Base-by-base conservation (phyloP, 1,140 invertebrate species). In the Hycleus cichorii region DNA sequence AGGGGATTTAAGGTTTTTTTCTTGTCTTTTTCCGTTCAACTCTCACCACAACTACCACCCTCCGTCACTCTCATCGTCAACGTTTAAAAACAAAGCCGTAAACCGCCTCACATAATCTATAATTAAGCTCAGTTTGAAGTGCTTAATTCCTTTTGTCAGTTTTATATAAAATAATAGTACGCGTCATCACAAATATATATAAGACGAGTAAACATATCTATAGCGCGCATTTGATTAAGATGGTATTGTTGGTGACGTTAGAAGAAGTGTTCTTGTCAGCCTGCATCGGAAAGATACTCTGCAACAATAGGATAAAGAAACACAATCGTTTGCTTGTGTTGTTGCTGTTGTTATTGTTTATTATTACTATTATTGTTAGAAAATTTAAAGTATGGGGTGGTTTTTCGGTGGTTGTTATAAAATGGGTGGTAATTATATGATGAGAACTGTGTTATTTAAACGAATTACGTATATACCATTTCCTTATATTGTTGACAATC, bases 201-300 rank as follows among this genome's bases (percentile, higher is more conserved):
- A 62, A 67, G 55, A 64, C 58, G 56, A 59, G 60, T 62, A 68
- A 70, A 70, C 66, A 70, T 70, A 70, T 68, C 66, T 67, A 39
- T 49, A 58, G 57, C 55, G 59, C 66, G 63, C 59, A 66, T 64
- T 66, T 68, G 68, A 70, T 70, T 67, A 68, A 70, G 66, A 59
- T 58, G 61, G 59, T 57, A 70, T 70, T 70, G 68, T 70, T 49
- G 59, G 50, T 65, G 65, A 64, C 63, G 62, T 64, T 66, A 59
- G 62, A 66, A 68, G 64, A 69, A 70, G 63, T 70, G 68, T 70
- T 70, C 65, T 68, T 70, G 68, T 70, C 68, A 70, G 64, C 56
- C 65, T 67, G 66, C 60, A 64, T 63, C 57, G 59, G 64, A 70
- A 68, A 67, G 68, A 70, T 70, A 65, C 57, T 61, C 62, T 57